A percentile compares a stretch with the other conserved stretches of the same genome.
These are phyloP conservation scores for Drosophila bunnanda DNA, from an alignment of 2,888 invertebrate species.

Conservation along the genomic window DNA sequence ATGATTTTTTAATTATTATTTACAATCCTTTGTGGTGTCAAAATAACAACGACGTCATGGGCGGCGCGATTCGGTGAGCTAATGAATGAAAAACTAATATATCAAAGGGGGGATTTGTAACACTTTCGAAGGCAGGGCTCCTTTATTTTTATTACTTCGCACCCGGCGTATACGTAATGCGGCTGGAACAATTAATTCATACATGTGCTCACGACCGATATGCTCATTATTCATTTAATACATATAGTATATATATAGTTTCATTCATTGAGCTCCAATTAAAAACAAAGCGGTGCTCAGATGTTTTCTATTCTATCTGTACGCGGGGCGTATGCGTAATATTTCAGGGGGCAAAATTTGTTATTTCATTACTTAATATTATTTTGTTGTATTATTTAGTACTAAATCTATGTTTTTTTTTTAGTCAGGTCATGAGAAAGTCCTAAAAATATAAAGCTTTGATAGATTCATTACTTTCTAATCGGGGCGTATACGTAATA, in stretches of 20 bases:
- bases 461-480: neutral
- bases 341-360: neutral
- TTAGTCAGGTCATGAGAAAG: too few species aligned
- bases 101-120: slow-evolving; percentile 11
- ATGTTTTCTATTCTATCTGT: neutral
- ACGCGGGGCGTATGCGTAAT: slow-evolving; percentile 10
- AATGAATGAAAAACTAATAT: slow-evolving; percentile 19
- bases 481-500: neutral
- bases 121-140: neutral
- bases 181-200: neutral
- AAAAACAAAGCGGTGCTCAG: neutral
- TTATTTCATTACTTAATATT: neutral
- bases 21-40: slow-evolving; percentile 25
- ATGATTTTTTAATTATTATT: slow-evolving; percentile 27
- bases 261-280: slow-evolving; percentile 1
- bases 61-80: neutral
- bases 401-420: too few species aligned
- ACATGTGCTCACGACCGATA: neutral
- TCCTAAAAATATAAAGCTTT: neutral
- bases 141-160: slow-evolving; percentile 10
- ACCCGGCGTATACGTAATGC: slow-evolving; percentile 9
- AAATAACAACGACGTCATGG: slow-evolving; percentile 14
- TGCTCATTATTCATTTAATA: neutral
- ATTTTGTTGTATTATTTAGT: too few species aligned
- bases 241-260: neutral